Evolutionary conservation across 2,113 vertebrate species (phyloP).

Genomic region (Manacus vitellinus): DNA sequence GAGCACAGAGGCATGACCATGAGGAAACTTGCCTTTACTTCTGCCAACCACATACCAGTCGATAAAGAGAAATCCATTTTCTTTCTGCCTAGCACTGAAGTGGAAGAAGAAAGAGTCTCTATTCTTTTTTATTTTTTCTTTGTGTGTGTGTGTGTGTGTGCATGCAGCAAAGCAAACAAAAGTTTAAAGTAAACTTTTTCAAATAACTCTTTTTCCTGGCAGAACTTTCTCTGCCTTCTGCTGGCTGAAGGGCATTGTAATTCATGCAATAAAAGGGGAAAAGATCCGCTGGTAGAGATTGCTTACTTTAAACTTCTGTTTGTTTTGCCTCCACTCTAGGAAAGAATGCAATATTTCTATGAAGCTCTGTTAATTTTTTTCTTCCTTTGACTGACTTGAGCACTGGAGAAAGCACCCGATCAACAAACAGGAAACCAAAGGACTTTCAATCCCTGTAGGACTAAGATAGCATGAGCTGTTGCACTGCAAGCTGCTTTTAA

Average conservation of each 20-base stretch:
- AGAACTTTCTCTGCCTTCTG: conserved; percentile 48
- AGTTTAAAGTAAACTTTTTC: conserved; percentile 43
- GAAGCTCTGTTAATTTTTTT: conserved; percentile 8
- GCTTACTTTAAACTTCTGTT: conserved; percentile 59
- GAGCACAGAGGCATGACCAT: not conserved
- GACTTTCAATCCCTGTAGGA: not conserved
- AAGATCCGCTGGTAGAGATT: conserved; percentile 25
- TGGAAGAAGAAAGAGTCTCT: conserved; percentile 21
- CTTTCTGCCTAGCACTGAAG: conserved; percentile 8
- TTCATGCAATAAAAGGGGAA: conserved; percentile 33
- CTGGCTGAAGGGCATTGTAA: conserved; percentile 60
- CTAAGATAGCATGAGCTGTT: not conserved
- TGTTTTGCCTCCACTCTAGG: conserved; percentile 49
- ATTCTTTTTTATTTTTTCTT: not conserved
- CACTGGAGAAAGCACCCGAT: not conserved
- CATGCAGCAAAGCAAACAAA: not conserved
- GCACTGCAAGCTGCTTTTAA: not conserved
- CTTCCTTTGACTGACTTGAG: conserved; percentile 7
- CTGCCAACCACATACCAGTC: not conserved
- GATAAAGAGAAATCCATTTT: conserved; percentile 30
- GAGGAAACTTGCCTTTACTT: conserved; percentile 27
- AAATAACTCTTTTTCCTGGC: conserved; percentile 39
- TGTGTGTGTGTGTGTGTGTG: not conserved
- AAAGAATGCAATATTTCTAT: conserved; percentile 45
- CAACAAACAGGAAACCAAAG: conserved; percentile 14